Evolutionary conservation across 2,888 invertebrate genomes (phyloP), one percentile per base, ranked within the genome.

Genomic region (Tachina fera): DNA sequence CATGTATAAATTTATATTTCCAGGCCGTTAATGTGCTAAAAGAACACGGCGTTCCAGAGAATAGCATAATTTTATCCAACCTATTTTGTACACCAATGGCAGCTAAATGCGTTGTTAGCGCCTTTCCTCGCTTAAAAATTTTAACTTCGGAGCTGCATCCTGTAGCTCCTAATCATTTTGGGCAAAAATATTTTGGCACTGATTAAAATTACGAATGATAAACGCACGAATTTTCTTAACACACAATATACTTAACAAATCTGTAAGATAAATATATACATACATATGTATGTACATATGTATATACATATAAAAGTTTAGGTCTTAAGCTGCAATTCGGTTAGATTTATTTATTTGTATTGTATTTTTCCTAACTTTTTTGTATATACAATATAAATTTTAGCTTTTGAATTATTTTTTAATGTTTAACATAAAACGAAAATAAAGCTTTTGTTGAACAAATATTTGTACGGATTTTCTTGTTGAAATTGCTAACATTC

Each of bases 181-280:
- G 99, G 72, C 97, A 97, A 93, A 98, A 98, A 93, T 99, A 99
- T 93, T 99, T 99, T 94, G 99, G 99, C 88, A 99, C 99, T 79
- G 99, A 99, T 94, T 99, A 90, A 88, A 67, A 51, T 47, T 70
- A 39, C 39, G 39, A 39, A 68, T 10, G 41, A 65, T 56, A 47
- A 71, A 65, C 68, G 63, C 60, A 84, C 77, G 68, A 75, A 31
- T 53, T 79, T 53, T 63, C 53, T 68, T 41, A 6, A 60, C 60
- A 45, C 45, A 53, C 31, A 43, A 61, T 47, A 19, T 70, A 70
- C 41, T 31, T 22, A 71, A 71, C 19, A 53, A 60, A 60, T 60
- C 31, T 74, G 3, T 81, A 81, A 81, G 74, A 81, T 61, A 61
- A 53, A 68, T 31, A 53, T 72, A 56, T 31, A 61, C 70, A 75